These are phyloP conservation scores for Temnothorax curvispinosus DNA, from an alignment of 1,140 invertebrate species.

Conservation along the genomic window DNA sequence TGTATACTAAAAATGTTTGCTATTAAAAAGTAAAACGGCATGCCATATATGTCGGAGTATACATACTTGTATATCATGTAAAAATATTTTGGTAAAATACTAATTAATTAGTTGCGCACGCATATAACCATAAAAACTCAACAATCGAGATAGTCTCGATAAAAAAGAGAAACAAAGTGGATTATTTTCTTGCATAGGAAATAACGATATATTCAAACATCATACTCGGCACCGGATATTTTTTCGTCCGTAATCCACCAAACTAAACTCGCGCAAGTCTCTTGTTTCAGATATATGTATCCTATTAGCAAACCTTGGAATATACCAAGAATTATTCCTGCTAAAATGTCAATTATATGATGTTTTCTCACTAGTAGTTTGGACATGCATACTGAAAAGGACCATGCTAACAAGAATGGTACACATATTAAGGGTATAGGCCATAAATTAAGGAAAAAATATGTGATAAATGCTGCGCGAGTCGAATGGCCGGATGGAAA, in stretches of 20 bases:
- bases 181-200: not conserved
- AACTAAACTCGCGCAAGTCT: constrained; percentile 85
- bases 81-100: no score
- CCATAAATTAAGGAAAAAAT: constrained; percentile 89
- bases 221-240: constrained; percentile 86
- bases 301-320: constrained; percentile 89
- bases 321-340: constrained; percentile 91
- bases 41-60: no score
- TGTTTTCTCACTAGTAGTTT: constrained; percentile 93
- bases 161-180: not conserved
- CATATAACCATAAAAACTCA: no score
- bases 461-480: constrained; percentile 91
- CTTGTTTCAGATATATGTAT: constrained; percentile 89
- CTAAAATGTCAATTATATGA: constrained; percentile 94
- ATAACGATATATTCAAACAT: constrained; percentile 16
- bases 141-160: no score
- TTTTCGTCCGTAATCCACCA: constrained; percentile 87
- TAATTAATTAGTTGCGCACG: no score
- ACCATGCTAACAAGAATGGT: constrained; percentile 91
- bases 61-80: no score
- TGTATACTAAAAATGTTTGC: no score
- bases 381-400: constrained; percentile 91
- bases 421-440: constrained; percentile 88
- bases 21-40: no score
- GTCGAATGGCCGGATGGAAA: constrained; percentile 98